phyloP scores from a whole-genome alignment of 92 coral and sea anemone genomes.

The Umimayanthus chanpuru region DNA sequence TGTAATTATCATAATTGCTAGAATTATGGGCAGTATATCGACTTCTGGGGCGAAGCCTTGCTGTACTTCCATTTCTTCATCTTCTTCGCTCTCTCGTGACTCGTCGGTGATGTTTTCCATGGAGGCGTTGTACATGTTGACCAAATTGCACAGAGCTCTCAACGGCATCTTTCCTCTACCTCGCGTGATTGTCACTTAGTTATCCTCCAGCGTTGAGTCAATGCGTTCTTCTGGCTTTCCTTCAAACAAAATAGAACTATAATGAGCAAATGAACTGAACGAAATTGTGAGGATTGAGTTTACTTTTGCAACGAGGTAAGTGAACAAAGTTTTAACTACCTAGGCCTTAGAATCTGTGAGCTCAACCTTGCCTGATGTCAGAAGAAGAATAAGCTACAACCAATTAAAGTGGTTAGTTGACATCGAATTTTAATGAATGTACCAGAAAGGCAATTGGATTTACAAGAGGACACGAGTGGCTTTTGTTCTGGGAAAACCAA shows the following conservation, averaged over 20 bases:
- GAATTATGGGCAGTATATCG: conserved; percentile 59
- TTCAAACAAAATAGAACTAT: not conserved
- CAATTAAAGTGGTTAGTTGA: not conserved
- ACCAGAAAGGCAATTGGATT: not conserved
- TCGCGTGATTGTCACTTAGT: not conserved
- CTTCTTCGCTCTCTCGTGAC: conserved; percentile 14
- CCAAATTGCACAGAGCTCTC: not conserved
- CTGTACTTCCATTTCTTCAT: conserved; percentile 13
- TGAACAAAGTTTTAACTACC: not conserved
- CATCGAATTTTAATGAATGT: not conserved
- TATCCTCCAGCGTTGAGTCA: not conserved
- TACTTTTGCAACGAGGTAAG: not conserved
- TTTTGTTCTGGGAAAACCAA: conserved; percentile 24
- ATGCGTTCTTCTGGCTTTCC: not conserved
- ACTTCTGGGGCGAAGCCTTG: conserved; percentile 47
- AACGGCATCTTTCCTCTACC: not conserved
- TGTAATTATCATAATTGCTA: conserved; percentile 63
- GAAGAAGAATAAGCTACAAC: not conserved
- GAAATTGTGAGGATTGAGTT: not conserved
- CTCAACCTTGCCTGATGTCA: not conserved
- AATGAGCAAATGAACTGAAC: not conserved
- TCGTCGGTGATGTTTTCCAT: not conserved
- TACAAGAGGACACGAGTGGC: conserved; percentile 17
- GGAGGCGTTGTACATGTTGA: not conserved
- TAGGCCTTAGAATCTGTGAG: not conserved